Conservation (phyloP, 2,888 invertebrate species). For the Thyatira batis region DNA sequence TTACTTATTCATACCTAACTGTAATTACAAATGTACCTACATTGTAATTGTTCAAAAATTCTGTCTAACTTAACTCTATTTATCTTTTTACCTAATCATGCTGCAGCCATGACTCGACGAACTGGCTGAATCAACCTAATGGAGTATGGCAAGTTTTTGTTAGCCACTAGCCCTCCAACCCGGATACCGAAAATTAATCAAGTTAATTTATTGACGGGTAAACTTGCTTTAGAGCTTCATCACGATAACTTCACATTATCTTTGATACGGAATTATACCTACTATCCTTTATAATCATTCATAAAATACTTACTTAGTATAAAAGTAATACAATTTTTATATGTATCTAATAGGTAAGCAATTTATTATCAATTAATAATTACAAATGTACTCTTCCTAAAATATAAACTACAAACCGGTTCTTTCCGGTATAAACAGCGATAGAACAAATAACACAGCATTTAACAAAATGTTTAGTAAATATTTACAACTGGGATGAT, state of each 20-base stretch:
- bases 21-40: too few relatives aligned
- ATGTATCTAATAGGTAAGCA: too few relatives aligned
- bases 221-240: background rate
- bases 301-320: too few relatives aligned
- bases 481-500: conserved; percentile 1
- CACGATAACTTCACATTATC: background rate
- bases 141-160: conserved; percentile 16
- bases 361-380: too few relatives aligned
- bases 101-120: conserved; percentile 15
- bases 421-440: background rate
- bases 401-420: background rate
- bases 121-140: conserved; percentile 26
- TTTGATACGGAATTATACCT: background rate
- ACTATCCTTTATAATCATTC: background rate
- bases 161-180: background rate
- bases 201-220: conserved; percentile 1
- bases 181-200: conserved; percentile 3
- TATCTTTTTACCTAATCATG: background rate
- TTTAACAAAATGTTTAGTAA: background rate
- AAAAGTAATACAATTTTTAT: too few relatives aligned
- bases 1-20: background rate
- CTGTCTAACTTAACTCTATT: background rate
- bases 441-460: background rate
- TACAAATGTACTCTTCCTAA: background rate
- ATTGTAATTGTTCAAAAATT: too few relatives aligned